These are phyloP conservation scores for Oxyruncus cristatus DNA, from an alignment of 2,113 vertebrate species.

Conservation along the genomic window DNA sequence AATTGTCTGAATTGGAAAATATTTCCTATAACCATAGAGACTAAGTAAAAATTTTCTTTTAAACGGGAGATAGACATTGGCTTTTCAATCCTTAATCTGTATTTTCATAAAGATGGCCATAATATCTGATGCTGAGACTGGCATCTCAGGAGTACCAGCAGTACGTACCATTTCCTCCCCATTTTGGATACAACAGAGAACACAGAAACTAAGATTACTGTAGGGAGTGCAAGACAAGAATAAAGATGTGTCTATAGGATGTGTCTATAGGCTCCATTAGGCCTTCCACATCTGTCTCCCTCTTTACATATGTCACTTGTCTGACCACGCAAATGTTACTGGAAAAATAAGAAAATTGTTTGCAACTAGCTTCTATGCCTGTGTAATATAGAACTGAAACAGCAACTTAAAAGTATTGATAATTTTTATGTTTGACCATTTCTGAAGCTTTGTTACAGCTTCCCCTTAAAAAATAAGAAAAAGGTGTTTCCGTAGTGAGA, in stretches of 20 bases:
- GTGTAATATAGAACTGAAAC: not conserved
- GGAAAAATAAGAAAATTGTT: not conserved
- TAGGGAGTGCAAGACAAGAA: not conserved
- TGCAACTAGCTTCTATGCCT: not conserved
- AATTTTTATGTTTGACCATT: not conserved
- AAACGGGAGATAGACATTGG: not conserved
- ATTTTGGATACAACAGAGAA: not conserved
- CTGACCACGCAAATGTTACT: not conserved
- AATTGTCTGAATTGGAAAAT: not conserved
- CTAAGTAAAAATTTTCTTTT: not conserved
- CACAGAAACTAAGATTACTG: not conserved
- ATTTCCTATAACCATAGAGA: not conserved
- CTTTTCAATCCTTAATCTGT: not conserved
- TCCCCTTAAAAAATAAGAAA: not conserved
- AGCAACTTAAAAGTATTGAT: not conserved
- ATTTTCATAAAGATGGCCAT: not conserved
- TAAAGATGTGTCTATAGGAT: not conserved
- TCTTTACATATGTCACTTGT: not conserved
- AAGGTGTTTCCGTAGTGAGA: not conserved
- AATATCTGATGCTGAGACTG: not conserved
- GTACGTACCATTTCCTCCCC: fast-evolving
- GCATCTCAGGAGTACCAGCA: not conserved
- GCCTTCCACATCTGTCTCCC: not conserved
- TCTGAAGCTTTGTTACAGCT: not conserved
- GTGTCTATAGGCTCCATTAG: not conserved